Conservation (phyloP, 1,140 invertebrate species). For the Phenacoccus solenopsis region DNA sequence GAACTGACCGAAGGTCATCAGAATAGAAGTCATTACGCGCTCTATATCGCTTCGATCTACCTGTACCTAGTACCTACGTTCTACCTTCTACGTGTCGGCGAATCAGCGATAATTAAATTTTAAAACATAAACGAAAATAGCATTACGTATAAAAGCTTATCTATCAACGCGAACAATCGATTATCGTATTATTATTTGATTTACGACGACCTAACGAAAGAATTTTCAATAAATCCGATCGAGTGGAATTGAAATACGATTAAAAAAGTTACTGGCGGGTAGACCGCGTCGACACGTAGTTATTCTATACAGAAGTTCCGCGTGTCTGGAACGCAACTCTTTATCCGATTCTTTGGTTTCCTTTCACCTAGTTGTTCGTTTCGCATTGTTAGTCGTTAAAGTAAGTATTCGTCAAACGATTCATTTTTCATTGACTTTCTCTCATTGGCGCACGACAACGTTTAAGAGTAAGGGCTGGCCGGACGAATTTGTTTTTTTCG, state of each 20-base stretch:
- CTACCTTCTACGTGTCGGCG: too few relatives aligned
- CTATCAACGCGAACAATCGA: not conserved
- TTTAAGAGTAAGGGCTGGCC: not conserved
- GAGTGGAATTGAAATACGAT: not conserved
- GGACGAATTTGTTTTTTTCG: not conserved
- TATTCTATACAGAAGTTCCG: constrained; percentile 1
- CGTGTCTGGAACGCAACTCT: not conserved
- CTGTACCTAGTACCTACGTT: too few relatives aligned
- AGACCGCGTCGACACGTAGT: not conserved
- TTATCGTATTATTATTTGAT: not conserved
- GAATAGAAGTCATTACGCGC: too few relatives aligned
- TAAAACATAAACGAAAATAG: not conserved
- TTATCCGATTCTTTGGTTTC: not conserved
- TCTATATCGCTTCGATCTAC: too few relatives aligned
- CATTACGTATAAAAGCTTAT: not conserved
- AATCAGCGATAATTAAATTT: not conserved
- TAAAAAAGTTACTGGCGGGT: not conserved
- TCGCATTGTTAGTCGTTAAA: not conserved
- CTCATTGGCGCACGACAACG: not conserved
- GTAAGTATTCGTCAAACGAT: not conserved
- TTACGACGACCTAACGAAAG: not conserved
- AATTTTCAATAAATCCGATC: not conserved
- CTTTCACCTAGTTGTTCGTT: not conserved
- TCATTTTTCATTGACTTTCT: not conserved
- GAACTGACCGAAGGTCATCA: too few relatives aligned